These are phyloP conservation scores for Chaetogeoica ovagalla DNA, from an alignment of 2,888 invertebrate genomes.

Conservation along the genomic window DNA sequence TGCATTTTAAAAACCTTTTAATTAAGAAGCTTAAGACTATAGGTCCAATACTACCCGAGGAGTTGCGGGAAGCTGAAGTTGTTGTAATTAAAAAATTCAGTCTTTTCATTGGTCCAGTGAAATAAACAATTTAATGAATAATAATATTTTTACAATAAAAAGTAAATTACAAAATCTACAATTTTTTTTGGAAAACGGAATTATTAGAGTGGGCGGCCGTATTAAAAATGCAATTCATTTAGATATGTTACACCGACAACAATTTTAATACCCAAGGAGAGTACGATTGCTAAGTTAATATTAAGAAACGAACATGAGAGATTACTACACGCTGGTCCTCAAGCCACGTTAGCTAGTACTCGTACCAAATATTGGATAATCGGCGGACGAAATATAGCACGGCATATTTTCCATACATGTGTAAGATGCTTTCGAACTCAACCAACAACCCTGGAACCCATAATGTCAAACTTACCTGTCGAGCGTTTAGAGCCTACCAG, in stretches of 20 bases:
- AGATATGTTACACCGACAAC: background rate
- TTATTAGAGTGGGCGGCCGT: background rate
- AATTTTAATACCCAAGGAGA: background rate
- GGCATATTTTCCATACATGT: constrained; percentile 1
- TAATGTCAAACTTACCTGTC: background rate
- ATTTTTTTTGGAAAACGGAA: background rate
- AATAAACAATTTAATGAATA: background rate
- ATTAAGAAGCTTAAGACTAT: background rate
- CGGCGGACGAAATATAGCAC: background rate
- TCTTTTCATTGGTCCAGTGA: background rate
- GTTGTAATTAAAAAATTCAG: background rate
- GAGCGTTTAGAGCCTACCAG: too few species aligned
- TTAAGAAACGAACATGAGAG: background rate
- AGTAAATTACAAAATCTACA: constrained; percentile 3
- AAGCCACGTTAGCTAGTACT: background rate
- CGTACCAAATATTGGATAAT: constrained; percentile 22
- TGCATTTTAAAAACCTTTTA: background rate
- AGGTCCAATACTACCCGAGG: background rate
- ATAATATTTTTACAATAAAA: background rate
- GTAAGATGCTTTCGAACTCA: background rate
- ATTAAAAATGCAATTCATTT: background rate
- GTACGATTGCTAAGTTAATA: constrained; percentile 1
- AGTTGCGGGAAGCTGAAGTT: background rate
- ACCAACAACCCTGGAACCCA: background rate
- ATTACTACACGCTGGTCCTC: background rate